Evolutionary conservation across 2,888 invertebrate genomes (phyloP), one percentile per base, ranked within the genome.

Genomic region (Cantharis lateralis): DNA sequence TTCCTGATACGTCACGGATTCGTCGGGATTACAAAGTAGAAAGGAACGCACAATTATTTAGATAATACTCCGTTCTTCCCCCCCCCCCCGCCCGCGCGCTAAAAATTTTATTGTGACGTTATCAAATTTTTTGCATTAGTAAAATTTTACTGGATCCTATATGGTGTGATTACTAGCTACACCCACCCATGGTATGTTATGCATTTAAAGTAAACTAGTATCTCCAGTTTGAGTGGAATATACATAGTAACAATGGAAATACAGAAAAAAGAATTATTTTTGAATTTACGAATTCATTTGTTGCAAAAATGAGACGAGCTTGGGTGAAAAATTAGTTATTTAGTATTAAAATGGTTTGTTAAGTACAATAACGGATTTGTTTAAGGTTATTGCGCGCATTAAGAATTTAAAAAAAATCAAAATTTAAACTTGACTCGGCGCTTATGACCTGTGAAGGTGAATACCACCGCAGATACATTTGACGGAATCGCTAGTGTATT

Each of bases 401-500:
- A 48, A 66, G n/a, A 18, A 66, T 20, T 66, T 66, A 5, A 11
- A 16, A 66, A 63, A 63, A 66, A 66, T 66, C 64, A 24, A n/a
- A 20, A 66, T 66, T 66, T 66, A 66, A 66, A 66, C 64, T n/a
- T 66, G 64, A 66, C 64, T 66, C 64, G 64, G 64, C 64, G 64
- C 64, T n/a, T 66, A 66, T 66, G 64, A 66, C 64, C 20, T 66
- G 64, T 66, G 64, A 66, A 66, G 64, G 64, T 66, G 71, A 70
- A 79, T 80, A 71, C 74, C 76, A 77, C 75, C 77, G 71, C 68
- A 72, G 80, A 79, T 80, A 79, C 80, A 82, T 66, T 77, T 68
- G 74, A 74, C 75, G 83, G 82, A 83, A 81, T 83, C 82, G 80
- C 78, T 75, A 82, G 84, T 83, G 80, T 84, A 84, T 82, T 84